These are phyloP conservation scores for Caenorhabditis sinica DNA, from an alignment of 2,888 invertebrate species.

Conservation along the genomic window DNA sequence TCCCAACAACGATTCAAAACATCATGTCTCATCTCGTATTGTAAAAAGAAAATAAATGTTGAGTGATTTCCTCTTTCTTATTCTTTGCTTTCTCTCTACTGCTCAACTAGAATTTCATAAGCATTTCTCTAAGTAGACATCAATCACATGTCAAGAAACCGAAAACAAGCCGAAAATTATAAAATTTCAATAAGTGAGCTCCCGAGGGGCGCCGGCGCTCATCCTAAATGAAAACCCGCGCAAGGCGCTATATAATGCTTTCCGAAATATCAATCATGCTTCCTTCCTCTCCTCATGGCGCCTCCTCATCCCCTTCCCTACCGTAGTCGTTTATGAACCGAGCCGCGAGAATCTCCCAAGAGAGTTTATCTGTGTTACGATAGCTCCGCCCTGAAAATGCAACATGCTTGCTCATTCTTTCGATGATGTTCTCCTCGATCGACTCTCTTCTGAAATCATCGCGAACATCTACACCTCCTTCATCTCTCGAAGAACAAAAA, in stretches of 20 bases:
- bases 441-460: conserved; percentile 51
- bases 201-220: conserved; percentile 30
- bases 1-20: conserved; percentile 2
- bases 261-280: conserved; percentile 68
- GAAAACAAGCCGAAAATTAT: conserved; percentile 61
- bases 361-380: conserved; percentile 18
- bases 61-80: conserved; percentile 38
- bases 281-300: conserved; percentile 9
- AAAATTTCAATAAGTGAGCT: conserved; percentile 57
- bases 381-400: conserved; percentile 30
- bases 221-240: conserved; percentile 54
- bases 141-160: conserved; percentile 59
- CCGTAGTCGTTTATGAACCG: conserved; percentile 67
- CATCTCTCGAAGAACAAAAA: background rate
- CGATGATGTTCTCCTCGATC: conserved; percentile 63
- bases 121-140: conserved; percentile 57
- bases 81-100: background rate
- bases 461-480: background rate
- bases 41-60: background rate
- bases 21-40: conserved; percentile 5
- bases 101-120: conserved; percentile 53
- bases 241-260: conserved; percentile 61
- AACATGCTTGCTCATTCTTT: conserved; percentile 36
- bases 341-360: conserved; percentile 29
- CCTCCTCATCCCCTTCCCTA: conserved; percentile 26